phyloP scores from a whole-genome alignment of 2,888 invertebrate genomes.

The Caenorhabditis wallacei region DNA sequence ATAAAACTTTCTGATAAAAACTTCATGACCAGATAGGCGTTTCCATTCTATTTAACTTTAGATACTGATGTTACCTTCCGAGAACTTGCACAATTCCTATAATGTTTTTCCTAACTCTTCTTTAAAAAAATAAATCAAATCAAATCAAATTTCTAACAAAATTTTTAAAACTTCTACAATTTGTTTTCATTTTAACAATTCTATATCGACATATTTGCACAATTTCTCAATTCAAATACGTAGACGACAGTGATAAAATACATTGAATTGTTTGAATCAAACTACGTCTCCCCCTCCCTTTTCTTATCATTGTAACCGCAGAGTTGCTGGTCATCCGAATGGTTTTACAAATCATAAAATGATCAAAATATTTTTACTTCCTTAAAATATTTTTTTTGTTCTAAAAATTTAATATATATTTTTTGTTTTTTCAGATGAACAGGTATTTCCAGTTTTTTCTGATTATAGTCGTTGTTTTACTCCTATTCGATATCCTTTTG shows the following conservation, averaged over 20 bases:
- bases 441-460: conserved; percentile 1
- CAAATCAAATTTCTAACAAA: no score
- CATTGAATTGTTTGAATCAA: not conserved
- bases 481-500: conserved; percentile 1
- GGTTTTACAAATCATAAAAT: not conserved
- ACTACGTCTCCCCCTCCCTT: not conserved
- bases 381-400: not conserved
- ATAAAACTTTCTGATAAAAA: no score
- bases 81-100: no score
- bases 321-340: not conserved
- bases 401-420: not conserved
- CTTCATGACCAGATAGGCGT: no score
- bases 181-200: no score
- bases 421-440: conserved; percentile 10
- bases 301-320: not conserved
- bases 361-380: not conserved
- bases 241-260: not conserved
- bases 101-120: no score
- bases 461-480: not conserved
- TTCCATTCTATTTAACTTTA: no score
- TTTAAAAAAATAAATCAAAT: no score
- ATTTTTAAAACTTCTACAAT: no score
- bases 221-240: not conserved
- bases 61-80: no score
- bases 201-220: not conserved